Base-by-base conservation (phyloP, 2,888 invertebrate genomes). In the Clivina fossor region DNA sequence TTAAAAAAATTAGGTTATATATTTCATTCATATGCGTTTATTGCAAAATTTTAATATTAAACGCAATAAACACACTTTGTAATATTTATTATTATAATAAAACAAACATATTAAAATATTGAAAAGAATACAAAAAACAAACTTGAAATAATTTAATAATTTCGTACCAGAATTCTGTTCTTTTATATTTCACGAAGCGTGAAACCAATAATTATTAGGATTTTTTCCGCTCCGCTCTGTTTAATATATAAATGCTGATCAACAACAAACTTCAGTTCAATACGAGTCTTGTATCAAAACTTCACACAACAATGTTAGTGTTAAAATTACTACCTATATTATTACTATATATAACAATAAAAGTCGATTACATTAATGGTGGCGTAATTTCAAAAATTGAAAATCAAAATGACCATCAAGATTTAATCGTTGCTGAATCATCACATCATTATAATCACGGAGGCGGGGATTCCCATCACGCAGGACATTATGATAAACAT, bases 401-500 rank as follows among this genome's bases (percentile, higher is more conserved):
- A n/a, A n/a, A n/a, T n/a, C n/a, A n/a, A n/a, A n/a, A n/a, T n/a
- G n/a, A n/a, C n/a, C n/a, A n/a, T n/a, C n/a, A n/a, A n/a, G n/a
- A 22, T 2, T 3, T 37, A 9, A 11, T 37, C 3, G 33, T 13
- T 19, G 9, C 13, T 33, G 32, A 13, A 11, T 28, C 38, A 7
- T 22, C 38, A 38, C 33, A 53, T 11, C 53, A 53, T 9, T 35
- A 35, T 15, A 16, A 33, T 9, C 19, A 53, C 0, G 53, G 53
- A 7, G 44, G 53, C 4, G 53, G 53, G 2, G 15, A 41, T 8
- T 16, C 33, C 11, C 75, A 80, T 15, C 78, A 81, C 37, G 74
- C 72, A 0, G 76, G 77, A 13, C 78, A 81, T 60, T 73, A 79
- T 58, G 75, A 72, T 1, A 74, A 77, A 4, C 78, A 80, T 58